Conservation (phyloP, 2,797 vertebrate species). For the Cossypha caffra region DNA sequence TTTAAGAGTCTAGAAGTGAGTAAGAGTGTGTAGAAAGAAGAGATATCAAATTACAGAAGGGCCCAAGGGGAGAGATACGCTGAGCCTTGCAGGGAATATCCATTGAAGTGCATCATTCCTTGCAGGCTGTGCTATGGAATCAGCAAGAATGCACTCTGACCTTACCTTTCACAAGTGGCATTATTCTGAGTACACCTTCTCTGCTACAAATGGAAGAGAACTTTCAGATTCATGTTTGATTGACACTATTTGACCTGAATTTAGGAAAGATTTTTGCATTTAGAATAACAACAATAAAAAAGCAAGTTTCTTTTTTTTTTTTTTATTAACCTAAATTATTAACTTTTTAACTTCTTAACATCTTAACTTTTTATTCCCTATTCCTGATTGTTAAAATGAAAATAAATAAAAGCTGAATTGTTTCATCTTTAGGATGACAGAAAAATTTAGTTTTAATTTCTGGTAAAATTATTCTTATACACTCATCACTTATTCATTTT, state of each 20-base stretch:
- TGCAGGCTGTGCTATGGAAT: not conserved
- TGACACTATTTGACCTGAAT: not conserved
- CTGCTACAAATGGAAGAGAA: not conserved
- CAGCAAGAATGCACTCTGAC: not conserved
- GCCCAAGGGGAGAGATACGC: not conserved
- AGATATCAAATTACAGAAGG: not conserved
- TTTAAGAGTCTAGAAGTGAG: not conserved
- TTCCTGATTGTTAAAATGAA: not conserved
- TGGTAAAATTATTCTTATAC: not conserved
- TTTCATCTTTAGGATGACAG: not conserved
- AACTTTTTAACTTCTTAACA: not conserved
- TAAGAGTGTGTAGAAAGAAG: not conserved
- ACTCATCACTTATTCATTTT: not conserved
- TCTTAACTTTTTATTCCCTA: not conserved
- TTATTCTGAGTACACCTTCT: not conserved
- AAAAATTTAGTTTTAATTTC: not conserved
- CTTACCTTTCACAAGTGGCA: not conserved
- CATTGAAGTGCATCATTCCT: not conserved
- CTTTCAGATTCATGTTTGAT: not conserved
- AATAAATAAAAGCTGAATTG: not conserved
- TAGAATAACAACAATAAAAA: not conserved
- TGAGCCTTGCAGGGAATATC: not conserved
- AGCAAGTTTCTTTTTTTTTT: not conserved
- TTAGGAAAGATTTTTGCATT: not conserved
- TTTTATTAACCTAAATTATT: not conserved